phyloP scores from a whole-genome alignment of 2,888 invertebrate genomes.

The Cactoblastis cactorum region DNA sequence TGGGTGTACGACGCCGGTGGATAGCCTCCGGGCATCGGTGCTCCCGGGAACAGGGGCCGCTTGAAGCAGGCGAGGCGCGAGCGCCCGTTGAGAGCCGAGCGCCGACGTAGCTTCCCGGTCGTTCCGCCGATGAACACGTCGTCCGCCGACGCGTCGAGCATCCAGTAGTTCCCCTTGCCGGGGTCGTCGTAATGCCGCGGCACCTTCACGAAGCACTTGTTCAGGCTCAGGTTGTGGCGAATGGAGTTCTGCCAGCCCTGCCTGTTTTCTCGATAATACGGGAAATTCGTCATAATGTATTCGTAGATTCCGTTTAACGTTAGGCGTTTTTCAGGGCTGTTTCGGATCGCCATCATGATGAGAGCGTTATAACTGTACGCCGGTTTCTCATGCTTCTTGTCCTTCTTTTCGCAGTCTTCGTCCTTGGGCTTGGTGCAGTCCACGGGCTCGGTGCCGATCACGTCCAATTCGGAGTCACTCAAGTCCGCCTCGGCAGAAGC shows the following conservation, averaged over 20 bases:
- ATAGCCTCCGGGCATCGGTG: conserved; percentile 79
- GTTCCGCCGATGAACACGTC: conserved; percentile 99
- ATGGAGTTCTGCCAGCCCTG: conserved; percentile 99
- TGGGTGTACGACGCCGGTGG: conserved; percentile 79
- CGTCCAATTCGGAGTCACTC: conserved; percentile 86
- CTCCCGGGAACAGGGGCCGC: conserved; percentile 82
- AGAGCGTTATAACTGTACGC: conserved; percentile 99
- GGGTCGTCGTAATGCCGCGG: conserved; percentile 99
- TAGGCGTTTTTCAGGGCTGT: conserved; percentile 94
- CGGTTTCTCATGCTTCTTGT: conserved; percentile 93
- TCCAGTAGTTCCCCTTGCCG: conserved; percentile 99
- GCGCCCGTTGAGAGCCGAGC: conserved; percentile 93
- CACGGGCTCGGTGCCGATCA: conserved; percentile 86
- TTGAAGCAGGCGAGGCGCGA: conserved; percentile 94
- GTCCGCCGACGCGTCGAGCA: conserved; percentile 98
- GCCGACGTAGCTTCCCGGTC: conserved; percentile 93
- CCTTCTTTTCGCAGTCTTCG: conserved; percentile 51
- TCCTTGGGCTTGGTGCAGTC: conserved; percentile 82
- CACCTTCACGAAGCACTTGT: conserved; percentile 99
- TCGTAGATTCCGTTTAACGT: conserved; percentile 99
- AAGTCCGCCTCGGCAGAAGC: conserved; percentile 64
- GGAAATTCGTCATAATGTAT: conserved; percentile 99
- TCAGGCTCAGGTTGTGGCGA: conserved; percentile 96
- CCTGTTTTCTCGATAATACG: conserved; percentile 98
- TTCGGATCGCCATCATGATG: conserved; percentile 99